Conservation (phyloP, 2,113 vertebrate species). For the Triplophysa rosa region DNA sequence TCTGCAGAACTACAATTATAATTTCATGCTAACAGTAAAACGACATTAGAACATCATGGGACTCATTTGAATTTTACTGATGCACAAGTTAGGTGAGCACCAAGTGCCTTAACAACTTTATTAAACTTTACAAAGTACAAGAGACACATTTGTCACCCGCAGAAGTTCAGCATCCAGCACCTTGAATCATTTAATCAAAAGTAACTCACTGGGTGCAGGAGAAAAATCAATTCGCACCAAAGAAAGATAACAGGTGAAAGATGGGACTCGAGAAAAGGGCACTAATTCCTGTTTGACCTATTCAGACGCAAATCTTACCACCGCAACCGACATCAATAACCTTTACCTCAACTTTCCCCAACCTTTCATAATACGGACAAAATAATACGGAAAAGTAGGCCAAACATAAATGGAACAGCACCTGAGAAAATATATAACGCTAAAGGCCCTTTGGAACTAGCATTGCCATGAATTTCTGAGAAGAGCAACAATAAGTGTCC, state of each 20-base stretch:
- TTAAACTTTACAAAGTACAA: background rate
- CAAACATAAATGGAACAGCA: conserved; percentile 33
- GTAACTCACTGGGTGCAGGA: background rate
- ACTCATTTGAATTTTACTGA: background rate
- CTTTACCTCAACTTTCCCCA: conserved; percentile 60
- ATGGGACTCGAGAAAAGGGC: conserved; percentile 27
- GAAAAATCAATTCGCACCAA: conserved; percentile 13
- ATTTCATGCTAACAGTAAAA: conserved; percentile 18
- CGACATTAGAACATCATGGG: background rate
- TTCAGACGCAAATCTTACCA: conserved; percentile 26
- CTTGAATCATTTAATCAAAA: conserved; percentile 35
- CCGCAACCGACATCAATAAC: conserved; percentile 56
- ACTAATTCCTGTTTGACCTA: conserved; percentile 8
- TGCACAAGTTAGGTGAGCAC: background rate
- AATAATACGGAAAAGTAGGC: conserved; percentile 36
- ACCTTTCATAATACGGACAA: conserved; percentile 52
- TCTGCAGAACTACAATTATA: background rate
- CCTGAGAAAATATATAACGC: background rate
- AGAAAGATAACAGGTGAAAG: conserved; percentile 5
- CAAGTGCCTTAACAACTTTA: background rate
- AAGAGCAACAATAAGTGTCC: background rate
- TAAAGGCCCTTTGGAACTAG: background rate
- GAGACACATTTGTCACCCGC: conserved; percentile 34
- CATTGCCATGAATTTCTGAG: background rate
- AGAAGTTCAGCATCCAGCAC: conserved; percentile 12